phyloP scores from a whole-genome alignment of 2,888 invertebrate genomes.

The Epistrophe eligans region DNA sequence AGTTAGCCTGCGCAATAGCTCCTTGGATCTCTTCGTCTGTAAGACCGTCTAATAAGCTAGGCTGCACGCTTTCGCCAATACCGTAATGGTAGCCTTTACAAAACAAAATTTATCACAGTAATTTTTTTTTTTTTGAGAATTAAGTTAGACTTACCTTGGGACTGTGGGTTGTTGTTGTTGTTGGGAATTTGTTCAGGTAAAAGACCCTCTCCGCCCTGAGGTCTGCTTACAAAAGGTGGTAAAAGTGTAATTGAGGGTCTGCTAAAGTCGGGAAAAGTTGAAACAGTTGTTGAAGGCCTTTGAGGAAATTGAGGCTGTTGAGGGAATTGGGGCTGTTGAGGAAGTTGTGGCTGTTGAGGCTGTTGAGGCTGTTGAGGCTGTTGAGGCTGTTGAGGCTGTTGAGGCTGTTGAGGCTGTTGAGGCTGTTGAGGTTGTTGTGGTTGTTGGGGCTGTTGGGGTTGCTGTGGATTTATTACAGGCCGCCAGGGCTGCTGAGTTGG shows the following conservation, averaged over 20 bases:
- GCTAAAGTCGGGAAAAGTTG: slow-evolving; percentile 70
- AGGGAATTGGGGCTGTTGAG: slow-evolving; percentile 74
- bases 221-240: slow-evolving; percentile 78
- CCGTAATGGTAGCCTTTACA: slow-evolving; percentile 66
- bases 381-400: slow-evolving; percentile 77
- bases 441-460: slow-evolving; percentile 77
- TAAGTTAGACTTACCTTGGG: slow-evolving; percentile 48
- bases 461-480: slow-evolving; percentile 80
- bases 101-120: neutral
- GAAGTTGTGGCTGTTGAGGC: neutral
- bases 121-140: neutral
- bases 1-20: slow-evolving; percentile 67
- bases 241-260: slow-evolving; percentile 81
- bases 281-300: slow-evolving; percentile 58
- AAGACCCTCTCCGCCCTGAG: slow-evolving; percentile 61
- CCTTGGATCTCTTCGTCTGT: slow-evolving; percentile 69
- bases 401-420: slow-evolving; percentile 49
- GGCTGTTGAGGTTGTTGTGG: slow-evolving; percentile 51
- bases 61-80: slow-evolving; percentile 56
- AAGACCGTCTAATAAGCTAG: slow-evolving; percentile 67
- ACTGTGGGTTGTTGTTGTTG: slow-evolving; percentile 48
- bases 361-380: slow-evolving; percentile 79
- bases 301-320: slow-evolving; percentile 78
- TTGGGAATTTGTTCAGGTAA: slow-evolving; percentile 58
- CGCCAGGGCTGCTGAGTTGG: slow-evolving; percentile 78